phyloP scores from a whole-genome alignment of 2,113 vertebrate species.

The Microtus richardsoni region DNA sequence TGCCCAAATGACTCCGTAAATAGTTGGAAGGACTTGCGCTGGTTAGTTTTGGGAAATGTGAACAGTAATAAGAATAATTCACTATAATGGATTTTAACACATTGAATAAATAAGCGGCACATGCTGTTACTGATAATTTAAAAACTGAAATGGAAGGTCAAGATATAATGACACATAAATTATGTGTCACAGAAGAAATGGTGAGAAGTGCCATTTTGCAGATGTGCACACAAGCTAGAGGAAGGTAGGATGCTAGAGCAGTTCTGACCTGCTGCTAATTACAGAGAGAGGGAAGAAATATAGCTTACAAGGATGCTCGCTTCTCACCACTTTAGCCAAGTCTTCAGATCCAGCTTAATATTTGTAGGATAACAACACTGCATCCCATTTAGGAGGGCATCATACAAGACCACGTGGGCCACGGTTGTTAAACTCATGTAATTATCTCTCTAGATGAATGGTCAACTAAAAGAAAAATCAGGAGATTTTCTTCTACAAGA shows the following conservation, averaged over 20 bases:
- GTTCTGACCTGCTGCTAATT: background rate
- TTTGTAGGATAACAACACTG: background rate
- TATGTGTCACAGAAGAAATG: background rate
- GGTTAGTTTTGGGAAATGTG: background rate
- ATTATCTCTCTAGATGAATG: background rate
- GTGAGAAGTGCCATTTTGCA: background rate
- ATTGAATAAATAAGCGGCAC: background rate
- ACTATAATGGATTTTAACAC: background rate
- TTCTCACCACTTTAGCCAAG: background rate
- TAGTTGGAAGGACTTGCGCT: too few species aligned
- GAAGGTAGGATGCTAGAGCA: background rate
- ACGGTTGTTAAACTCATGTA: background rate
- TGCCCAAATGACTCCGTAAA: background rate
- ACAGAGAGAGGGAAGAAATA: background rate
- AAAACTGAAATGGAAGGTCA: background rate
- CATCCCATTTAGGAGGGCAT: accelerated
- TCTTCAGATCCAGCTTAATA: background rate
- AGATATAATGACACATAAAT: background rate
- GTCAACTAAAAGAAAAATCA: background rate
- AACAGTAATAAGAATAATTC: background rate
- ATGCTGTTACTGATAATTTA: background rate
- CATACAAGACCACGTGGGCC: background rate
- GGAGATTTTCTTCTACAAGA: too few species aligned
- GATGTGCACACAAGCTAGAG: background rate
- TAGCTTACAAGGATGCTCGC: background rate